Evolutionary conservation across 1,140 invertebrate species (phyloP), one percentile per base, ranked within the genome.

Genomic region (Drosophila asahinai): DNA sequence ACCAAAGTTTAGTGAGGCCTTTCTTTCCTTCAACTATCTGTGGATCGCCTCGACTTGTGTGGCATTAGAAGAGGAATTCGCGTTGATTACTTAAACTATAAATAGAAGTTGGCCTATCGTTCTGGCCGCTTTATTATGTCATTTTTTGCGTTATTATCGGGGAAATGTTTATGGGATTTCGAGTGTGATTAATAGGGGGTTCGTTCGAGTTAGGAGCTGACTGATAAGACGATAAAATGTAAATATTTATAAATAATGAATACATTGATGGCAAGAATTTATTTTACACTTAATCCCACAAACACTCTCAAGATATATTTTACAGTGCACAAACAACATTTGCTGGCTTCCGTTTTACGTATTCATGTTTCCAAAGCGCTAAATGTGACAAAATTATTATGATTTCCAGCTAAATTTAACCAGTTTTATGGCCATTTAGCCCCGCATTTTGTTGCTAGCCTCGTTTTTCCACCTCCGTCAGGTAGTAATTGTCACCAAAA

Each of bases 111-210:
- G 30, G 62, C 52, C 72, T 47, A 77, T 81, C 65, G 61, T 59
- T 63, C 27, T 22, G 12, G 15, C 47, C 62, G n/a, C 17, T 27
- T 22, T 9, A 76, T 71, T 77, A 72, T 82, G 66, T 77, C 79
- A 82, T 74, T 65, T 42, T 47, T 5, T 55, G 17, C 22, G 19
- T 47, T 48, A 54, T 71, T 83, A 83, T 83, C 80, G 73, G 42
- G 19, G 30, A 72, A 61, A 72, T 66, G 42, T 42, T 55, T 63
- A 49, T 63, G 36, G 51, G 47, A 48, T 72, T 66, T 83, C 63
- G 40, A 79, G 63, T 75, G 67, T 83, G 80, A 83, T 83, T 83
- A 83, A 83, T 83, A 61, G 64, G 42, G 48, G 40, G 17, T 38
- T 38, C 2, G 12, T 9, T 55, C 4, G 17, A 30, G 19, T 3